Evolutionary conservation across 2,113 vertebrate species (phyloP).

Genomic region (Lepisosteus oculatus): DNA sequence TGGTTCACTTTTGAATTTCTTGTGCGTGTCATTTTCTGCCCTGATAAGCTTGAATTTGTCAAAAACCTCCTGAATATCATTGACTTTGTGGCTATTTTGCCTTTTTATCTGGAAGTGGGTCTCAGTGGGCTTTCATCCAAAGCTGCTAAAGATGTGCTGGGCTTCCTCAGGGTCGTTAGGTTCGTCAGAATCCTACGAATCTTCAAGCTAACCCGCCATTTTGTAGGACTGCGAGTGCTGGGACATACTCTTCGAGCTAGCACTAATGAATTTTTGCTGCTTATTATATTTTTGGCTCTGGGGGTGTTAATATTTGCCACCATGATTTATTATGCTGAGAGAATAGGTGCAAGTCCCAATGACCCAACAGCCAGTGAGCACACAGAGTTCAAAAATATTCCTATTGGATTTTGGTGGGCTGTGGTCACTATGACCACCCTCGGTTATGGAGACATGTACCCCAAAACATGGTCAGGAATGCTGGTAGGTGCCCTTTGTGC

Average conservation of each 20-base stretch:
- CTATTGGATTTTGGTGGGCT: conserved; percentile 98
- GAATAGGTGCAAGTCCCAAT: conserved; percentile 87
- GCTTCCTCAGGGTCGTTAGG: conserved; percentile 95
- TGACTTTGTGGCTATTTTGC: conserved; percentile 95
- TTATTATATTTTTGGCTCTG: conserved; percentile 93
- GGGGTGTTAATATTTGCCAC: conserved; percentile 98
- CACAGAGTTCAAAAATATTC: conserved; percentile 96
- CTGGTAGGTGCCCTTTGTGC: conserved; percentile 93
- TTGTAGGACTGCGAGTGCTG: conserved; percentile 90
- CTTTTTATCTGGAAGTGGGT: conserved; percentile 94
- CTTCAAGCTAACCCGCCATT: conserved; percentile 97
- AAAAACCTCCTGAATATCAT: conserved; percentile 96
- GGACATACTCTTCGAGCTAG: conserved; percentile 94
- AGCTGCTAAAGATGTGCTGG: conserved; percentile 94
- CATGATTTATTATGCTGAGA: conserved; percentile 97
- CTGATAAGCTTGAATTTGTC: conserved; percentile 94
- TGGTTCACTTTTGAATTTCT: conserved; percentile 99
- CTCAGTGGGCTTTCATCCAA: conserved; percentile 94
- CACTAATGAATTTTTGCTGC: conserved; percentile 94
- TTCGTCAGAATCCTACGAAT: conserved; percentile 96
- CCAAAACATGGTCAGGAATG: conserved; percentile 97
- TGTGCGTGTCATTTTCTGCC: conserved; percentile 90
- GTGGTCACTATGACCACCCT: conserved; percentile 98
- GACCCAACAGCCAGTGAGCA: conserved; percentile 88
- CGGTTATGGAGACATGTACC: conserved; percentile 97